Conservation (phyloP, 2,113 vertebrate species). For the Chaetodon auriga region DNA sequence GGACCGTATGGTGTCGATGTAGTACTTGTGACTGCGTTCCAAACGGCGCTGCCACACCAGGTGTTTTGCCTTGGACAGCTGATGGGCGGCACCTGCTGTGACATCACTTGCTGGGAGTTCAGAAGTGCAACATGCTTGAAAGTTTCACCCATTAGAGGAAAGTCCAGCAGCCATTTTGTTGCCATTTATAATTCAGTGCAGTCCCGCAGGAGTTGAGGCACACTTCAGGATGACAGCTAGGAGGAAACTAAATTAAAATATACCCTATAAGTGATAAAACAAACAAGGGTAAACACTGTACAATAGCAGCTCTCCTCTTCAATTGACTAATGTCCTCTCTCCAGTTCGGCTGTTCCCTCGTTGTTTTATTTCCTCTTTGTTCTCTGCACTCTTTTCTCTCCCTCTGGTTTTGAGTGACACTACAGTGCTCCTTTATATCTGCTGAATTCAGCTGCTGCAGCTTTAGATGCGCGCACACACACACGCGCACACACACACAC, state of each 20-base stretch:
- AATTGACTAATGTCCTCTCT: slow-evolving; percentile 43
- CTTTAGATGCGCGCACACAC: slow-evolving; percentile 32
- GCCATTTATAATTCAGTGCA: too few species aligned
- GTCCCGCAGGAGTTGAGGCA: background rate
- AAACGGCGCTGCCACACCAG: background rate
- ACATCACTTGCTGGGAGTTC: background rate
- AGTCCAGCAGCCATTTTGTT: background rate
- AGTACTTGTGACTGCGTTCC: background rate
- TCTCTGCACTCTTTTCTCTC: slow-evolving; percentile 34
- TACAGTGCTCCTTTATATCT: slow-evolving; percentile 70
- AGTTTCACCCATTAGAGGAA: background rate
- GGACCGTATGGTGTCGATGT: too few species aligned
- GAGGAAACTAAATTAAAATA: slow-evolving; percentile 9
- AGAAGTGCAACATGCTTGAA: background rate
- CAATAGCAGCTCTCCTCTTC: slow-evolving; percentile 18
- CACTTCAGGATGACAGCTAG: background rate
- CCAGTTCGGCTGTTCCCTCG: slow-evolving; percentile 33
- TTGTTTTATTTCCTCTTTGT: slow-evolving; percentile 59
- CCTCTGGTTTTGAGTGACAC: slow-evolving; percentile 72
- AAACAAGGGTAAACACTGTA: slow-evolving; percentile 9
- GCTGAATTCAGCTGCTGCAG: slow-evolving; percentile 75
- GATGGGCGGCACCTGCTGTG: background rate
- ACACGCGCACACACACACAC: background rate
- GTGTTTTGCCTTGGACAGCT: background rate
- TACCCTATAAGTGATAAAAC: background rate